Base-by-base conservation (phyloP, 2,113 vertebrate species). In the Leucopsar rothschildi region DNA sequence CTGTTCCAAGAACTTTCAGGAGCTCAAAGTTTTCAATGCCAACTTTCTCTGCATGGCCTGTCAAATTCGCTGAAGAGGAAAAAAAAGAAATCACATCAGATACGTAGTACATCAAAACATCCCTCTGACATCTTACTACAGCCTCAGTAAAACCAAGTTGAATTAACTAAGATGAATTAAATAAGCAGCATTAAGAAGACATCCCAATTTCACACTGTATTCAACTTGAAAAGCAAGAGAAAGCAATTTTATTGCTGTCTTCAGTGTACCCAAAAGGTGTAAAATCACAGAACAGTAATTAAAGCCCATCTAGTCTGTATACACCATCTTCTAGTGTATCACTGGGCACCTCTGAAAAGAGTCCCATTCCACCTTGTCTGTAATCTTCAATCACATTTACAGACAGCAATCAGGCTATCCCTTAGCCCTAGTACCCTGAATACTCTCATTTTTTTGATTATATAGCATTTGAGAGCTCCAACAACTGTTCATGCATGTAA, bases 11-110 rank as follows among this genome's bases (percentile, higher is more conserved):
- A 83, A 99, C 99, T 95, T 99, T 99, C 76, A 99, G 96, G 8
- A 99, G 98, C 96, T 99, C 99, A 76, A 99, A 99, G 97, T 99
- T 99, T 98, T 99, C 99, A 93, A 99, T 99, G 91, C 99, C 99
- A 94, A 99, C 99, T 89, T 99, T 99, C 97, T 99, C 99, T 52
- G 99, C 98, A 61, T 99, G 98, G 92, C 99, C 99, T 31, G 99
- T 99, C 97, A 99, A 97, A 97, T 99, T 99, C 93, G 99, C 99
- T 99, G 97, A 94, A 95, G 81, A 28, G 7, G 15, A 15, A 24
- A 37, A 90, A 95, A 86, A 89, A 82, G 93, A 79, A 70, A 2
- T 39, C 20, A 73, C 2, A 3, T 95, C 56, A 97, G 49, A 75
- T 27, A 86, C 7, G 4, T 17, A 79, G 16, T 59, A 82, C 44